Conservation (phyloP, 2,113 vertebrate genomes). For the Cyanistes caeruleus region DNA sequence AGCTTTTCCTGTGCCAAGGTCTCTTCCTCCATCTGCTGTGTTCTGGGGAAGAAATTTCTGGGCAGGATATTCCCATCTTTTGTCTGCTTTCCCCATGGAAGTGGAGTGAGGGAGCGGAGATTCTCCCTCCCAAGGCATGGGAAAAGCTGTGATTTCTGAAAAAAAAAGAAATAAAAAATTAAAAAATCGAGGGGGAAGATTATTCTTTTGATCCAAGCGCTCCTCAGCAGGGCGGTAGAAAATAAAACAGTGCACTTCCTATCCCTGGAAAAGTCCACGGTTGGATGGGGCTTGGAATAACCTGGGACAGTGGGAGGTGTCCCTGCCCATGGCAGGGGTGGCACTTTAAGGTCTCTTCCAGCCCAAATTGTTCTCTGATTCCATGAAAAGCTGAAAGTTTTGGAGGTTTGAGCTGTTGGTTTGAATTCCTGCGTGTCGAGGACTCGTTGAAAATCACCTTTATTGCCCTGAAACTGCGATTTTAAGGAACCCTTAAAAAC, state of each 20-base stretch:
- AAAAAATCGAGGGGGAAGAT: not conserved
- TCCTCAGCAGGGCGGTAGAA: not conserved
- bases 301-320: not conserved
- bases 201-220: not conserved
- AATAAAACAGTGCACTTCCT: not conserved
- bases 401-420: not conserved
- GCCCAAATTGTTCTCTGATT: not conserved
- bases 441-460: not conserved
- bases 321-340: not conserved
- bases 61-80: not conserved
- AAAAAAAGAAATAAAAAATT: not conserved
- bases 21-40: not conserved
- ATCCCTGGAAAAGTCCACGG: not conserved
- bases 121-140: not conserved
- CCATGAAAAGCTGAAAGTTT: not conserved
- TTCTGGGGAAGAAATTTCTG: not conserved
- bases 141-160: not conserved
- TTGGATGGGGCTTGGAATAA: not conserved
- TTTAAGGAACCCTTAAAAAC: not conserved
- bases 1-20: not conserved
- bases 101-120: not conserved
- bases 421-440: fast-evolving
- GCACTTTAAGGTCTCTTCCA: not conserved
- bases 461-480: not conserved
- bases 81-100: not conserved